phyloP scores from a whole-genome alignment of 2,113 vertebrate species.

The Triplophysa siluroides region DNA sequence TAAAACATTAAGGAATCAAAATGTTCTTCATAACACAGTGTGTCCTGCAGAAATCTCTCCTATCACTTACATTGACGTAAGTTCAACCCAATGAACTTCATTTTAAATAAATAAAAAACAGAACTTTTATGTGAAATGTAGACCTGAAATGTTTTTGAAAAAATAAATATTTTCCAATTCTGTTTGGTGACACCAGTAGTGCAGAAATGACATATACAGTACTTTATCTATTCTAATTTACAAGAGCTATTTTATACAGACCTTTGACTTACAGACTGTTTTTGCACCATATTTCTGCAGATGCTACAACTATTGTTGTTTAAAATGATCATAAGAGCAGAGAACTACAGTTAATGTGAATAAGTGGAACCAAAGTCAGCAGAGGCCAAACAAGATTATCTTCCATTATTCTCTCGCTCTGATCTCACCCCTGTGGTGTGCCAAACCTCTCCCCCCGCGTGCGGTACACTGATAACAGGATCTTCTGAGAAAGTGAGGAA shows the following conservation, averaged over 20 bases:
- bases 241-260: neutral
- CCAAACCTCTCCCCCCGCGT: constrained; percentile 3
- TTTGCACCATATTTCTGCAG: neutral
- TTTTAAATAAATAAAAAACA: neutral
- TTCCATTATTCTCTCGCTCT: constrained; percentile 26
- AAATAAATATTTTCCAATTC: too few relatives aligned
- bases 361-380: neutral
- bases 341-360: neutral
- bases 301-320: too few relatives aligned
- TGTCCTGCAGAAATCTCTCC: neutral
- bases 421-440: neutral
- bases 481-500: constrained; percentile 36
- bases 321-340: neutral
- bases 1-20: neutral
- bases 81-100: neutral
- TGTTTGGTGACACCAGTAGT: too few relatives aligned
- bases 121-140: too few relatives aligned
- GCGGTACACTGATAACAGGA: constrained; percentile 20
- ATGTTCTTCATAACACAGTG: neutral
- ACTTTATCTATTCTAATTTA: too few relatives aligned
- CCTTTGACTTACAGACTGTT: neutral
- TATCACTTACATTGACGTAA: neutral
- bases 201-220: too few relatives aligned
- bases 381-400: neutral
- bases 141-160: too few relatives aligned